A percentile compares a stretch with the other conserved stretches of the same genome.
These are phyloP conservation scores for Pseudomyrmex gracilis DNA, from an alignment of 1,140 invertebrate genomes.

Conservation along the genomic window DNA sequence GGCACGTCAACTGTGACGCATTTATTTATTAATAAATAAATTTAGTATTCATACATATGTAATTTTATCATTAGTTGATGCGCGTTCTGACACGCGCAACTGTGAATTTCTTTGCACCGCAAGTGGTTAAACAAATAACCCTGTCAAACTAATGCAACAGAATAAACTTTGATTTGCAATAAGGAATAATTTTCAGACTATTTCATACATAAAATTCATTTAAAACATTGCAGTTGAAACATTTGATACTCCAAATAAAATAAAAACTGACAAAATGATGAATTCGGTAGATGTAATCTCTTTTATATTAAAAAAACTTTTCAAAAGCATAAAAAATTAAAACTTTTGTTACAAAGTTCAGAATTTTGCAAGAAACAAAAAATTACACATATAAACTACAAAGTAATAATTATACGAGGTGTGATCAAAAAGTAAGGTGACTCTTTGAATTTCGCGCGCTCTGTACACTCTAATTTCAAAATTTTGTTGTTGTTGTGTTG, in stretches of 20 bases:
- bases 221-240: constrained; percentile 5
- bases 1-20: too few species aligned
- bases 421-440: too few species aligned
- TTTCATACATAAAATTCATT: constrained; percentile 42
- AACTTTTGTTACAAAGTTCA: constrained; percentile 9
- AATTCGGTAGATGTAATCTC: constrained; percentile 8
- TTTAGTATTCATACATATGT: too few species aligned
- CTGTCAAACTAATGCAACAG: constrained; percentile 21
- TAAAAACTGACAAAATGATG: constrained; percentile 22
- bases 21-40: too few species aligned
- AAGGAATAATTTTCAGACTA: constrained; percentile 39
- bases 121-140: constrained; percentile 39
- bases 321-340: not conserved
- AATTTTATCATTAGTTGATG: too few species aligned
- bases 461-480: too few species aligned
- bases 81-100: too few species aligned
- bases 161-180: constrained; percentile 44
- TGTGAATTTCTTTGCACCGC: too few species aligned
- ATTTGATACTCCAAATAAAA: not conserved
- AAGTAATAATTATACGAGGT: constrained; percentile 6
- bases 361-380: constrained; percentile 9
- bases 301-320: constrained; percentile 12
- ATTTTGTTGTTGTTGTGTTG: too few species aligned
- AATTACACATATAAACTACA: constrained; percentile 9
- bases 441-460: too few species aligned